phyloP scores from a whole-genome alignment of 2,113 vertebrate species.

The Machaerirhynchus nigripectus region DNA sequence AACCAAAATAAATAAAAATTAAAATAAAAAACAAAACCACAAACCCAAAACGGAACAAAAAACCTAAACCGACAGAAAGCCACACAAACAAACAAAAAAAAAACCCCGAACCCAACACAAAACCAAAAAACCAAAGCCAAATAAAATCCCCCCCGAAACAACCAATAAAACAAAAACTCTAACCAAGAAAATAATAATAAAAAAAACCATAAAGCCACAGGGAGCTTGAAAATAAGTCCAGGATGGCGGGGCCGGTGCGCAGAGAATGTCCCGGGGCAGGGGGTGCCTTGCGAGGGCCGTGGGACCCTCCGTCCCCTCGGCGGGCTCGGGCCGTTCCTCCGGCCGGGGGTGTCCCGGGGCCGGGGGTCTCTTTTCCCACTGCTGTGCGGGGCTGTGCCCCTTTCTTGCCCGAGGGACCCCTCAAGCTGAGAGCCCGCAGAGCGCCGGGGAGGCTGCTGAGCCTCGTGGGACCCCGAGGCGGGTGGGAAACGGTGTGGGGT shows the following conservation, averaged over 20 bases:
- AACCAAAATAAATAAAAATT: not conserved
- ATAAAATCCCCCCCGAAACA: not conserved
- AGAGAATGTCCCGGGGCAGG: no score
- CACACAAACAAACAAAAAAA: not conserved
- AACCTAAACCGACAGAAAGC: not conserved
- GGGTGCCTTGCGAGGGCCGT: not conserved
- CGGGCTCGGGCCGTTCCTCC: not conserved
- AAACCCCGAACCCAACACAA: not conserved
- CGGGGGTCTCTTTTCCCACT: fast-evolving
- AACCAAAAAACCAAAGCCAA: not conserved
- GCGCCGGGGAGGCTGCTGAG: not conserved
- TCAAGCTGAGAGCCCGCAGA: not conserved
- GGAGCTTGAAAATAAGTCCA: not conserved
- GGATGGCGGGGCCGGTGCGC: not conserved
- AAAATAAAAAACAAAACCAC: no score
- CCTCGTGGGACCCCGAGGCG: not conserved
- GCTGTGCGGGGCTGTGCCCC: not conserved
- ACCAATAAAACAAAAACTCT: not conserved
- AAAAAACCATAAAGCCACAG: fast-evolving
- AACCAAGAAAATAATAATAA: not conserved
- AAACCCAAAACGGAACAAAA: not conserved
- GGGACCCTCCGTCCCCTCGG: not conserved
- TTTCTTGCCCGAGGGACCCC: not conserved
- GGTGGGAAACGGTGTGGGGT: fast-evolving
- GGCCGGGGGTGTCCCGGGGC: not conserved